Conservation (phyloP, 2,888 invertebrate genomes). For the Chalcosyrphus nemorum region DNA sequence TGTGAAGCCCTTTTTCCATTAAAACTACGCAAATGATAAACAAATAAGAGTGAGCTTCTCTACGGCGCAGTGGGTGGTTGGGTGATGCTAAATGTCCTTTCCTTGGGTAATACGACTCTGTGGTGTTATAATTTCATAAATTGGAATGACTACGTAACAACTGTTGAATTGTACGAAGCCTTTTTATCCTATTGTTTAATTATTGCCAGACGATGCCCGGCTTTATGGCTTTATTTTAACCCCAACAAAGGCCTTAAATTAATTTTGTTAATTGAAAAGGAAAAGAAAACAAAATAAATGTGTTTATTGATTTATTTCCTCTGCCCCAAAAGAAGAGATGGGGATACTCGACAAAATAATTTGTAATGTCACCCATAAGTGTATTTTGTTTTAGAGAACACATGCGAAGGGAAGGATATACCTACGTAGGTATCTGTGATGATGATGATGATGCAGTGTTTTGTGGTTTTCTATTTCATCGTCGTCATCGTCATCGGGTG, state of each 20-base stretch:
- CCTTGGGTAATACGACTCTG: slow-evolving; percentile 5
- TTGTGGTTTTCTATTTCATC: slow-evolving; percentile 25
- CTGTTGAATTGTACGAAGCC: slow-evolving; percentile 56
- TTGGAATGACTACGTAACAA: slow-evolving; percentile 20
- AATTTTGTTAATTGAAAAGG: slow-evolving; percentile 1
- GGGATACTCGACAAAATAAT: slow-evolving; percentile 21
- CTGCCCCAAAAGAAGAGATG: neutral
- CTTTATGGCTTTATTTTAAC: slow-evolving; percentile 33
- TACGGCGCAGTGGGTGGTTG: neutral
- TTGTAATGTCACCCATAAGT: slow-evolving; percentile 9
- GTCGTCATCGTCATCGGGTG: neutral
- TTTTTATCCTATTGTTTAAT: neutral
- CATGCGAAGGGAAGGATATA: neutral
- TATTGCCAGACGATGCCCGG: slow-evolving; percentile 15
- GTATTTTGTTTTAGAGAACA: neutral
- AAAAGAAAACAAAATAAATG: neutral
- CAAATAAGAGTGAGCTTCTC: slow-evolving; percentile 6
- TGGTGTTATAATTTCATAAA: slow-evolving; percentile 36
- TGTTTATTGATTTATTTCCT: slow-evolving; percentile 39
- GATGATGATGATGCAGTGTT: slow-evolving; percentile 8
- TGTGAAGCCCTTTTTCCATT: slow-evolving; percentile 17
- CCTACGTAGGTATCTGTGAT: neutral
- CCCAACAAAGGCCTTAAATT: neutral
- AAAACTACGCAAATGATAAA: slow-evolving; percentile 25
- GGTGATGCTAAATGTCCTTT: neutral